These are phyloP conservation scores for Mustela lutreola DNA, from an alignment of 2,113 vertebrate genomes.

Conservation along the genomic window DNA sequence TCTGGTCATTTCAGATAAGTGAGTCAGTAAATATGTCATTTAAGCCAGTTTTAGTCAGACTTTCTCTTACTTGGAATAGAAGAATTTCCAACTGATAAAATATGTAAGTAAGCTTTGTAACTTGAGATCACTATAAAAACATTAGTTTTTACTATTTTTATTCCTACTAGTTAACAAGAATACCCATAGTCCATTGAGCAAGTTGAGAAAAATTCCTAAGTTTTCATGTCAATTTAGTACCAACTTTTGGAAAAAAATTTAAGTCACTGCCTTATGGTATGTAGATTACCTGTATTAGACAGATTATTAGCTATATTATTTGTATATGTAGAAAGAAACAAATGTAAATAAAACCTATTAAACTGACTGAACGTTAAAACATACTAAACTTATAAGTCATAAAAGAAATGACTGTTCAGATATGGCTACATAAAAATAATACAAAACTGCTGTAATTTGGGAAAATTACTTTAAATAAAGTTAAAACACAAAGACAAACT, in stretches of 20 bases:
- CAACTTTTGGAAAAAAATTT: not conserved
- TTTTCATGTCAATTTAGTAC: conserved; percentile 30
- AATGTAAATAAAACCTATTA: not conserved
- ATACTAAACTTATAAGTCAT: not conserved
- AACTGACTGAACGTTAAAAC: not conserved
- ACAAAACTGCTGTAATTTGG: not conserved
- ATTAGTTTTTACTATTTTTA: not conserved
- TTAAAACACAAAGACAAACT: not conserved
- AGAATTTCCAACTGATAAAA: not conserved
- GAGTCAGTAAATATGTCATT: not conserved
- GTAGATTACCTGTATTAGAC: too few relatives aligned
- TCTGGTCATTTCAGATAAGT: not conserved
- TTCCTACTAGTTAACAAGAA: not conserved
- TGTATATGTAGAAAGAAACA: not conserved
- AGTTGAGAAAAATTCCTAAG: not conserved
- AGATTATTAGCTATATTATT: not conserved
- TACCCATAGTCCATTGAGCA: not conserved
- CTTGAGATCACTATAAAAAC: not conserved
- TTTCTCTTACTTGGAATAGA: not conserved
- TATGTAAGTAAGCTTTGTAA: not conserved
- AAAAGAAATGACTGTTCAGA: not conserved
- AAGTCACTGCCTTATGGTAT: not conserved
- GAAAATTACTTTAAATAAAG: not conserved
- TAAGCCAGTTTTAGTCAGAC: not conserved
- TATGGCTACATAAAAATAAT: not conserved